Base-by-base conservation (phyloP, 2,113 vertebrate genomes). In the Dasyprocta punctata region DNA sequence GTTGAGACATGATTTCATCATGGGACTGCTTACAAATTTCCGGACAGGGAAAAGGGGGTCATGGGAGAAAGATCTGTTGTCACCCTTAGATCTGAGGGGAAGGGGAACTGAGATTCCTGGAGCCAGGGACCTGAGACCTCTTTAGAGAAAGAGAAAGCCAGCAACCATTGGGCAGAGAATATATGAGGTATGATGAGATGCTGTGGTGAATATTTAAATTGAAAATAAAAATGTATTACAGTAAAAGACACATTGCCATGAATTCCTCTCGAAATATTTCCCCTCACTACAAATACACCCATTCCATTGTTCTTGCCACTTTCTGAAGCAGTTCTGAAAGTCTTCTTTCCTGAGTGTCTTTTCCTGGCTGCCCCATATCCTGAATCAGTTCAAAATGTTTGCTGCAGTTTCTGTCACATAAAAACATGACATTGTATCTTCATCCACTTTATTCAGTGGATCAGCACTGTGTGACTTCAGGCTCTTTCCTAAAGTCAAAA, bases 61-160 rank as follows among this genome's bases (percentile, higher is more conserved):
- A 9, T 1, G 19, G 5, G 36, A 17, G 20, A 30, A 71, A 86
- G 38, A 65, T 52, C 63, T n/a, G 9, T n/a, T 33, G 3, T 5
- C 3, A 8, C 28, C 11, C 17, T 75, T 36, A 78, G 26, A 16
- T 82, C 30, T 16, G 30, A 85, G 16, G 33, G 26, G 0, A 36
- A 20, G 1, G 65, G 20, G 20, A 44, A 10, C 41, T 4, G 33
- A 10, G 14, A 2, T 17, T 1, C 7, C 11, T 9, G 0, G 60
- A 16, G 33, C 22, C 28, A n/a, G 49, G 20, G 14, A 60, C 26
- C 49, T 14, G 58, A 19, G 44, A 30, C 9, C 54, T 16, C 1
- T 22, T n/a, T 8, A n/a, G 61, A n/a, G 28, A 63, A 67, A 52
- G 52, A 7, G 63, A 41, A 47, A 36, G 20, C n/a, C 19, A 2